These are phyloP conservation scores for Sylvilagus floridanus DNA, from an alignment of 2,797 vertebrate genomes.

Conservation along the genomic window DNA sequence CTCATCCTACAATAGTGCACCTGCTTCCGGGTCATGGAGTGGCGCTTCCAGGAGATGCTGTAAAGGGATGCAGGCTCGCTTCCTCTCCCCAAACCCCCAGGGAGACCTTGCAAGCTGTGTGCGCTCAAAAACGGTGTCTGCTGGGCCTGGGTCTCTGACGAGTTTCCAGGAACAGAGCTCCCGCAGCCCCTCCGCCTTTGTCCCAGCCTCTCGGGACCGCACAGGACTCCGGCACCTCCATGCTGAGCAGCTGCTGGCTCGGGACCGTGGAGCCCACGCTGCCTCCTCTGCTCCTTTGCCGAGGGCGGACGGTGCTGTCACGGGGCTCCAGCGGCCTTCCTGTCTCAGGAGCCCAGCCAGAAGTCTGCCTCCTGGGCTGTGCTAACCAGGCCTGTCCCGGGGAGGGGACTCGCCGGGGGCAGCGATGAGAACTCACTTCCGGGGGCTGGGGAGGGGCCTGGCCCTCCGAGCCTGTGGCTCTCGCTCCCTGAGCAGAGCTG, in stretches of 20 bases:
- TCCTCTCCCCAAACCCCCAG: too few species aligned
- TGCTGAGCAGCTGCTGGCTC: background rate
- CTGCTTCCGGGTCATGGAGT: background rate
- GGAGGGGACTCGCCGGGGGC: rapidly evolving
- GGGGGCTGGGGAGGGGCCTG: too few species aligned
- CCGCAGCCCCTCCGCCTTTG: rapidly evolving
- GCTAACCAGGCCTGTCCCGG: too few species aligned
- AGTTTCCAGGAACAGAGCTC: background rate
- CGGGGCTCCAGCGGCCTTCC: background rate
- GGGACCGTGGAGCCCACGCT: background rate
- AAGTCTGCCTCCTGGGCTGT: rapidly evolving
- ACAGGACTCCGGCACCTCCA: rapidly evolving
- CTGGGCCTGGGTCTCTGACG: background rate
- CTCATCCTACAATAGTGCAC: background rate
- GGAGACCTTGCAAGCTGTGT: background rate
- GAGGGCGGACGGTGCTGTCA: background rate
- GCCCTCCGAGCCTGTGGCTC: background rate
- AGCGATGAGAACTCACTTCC: background rate
- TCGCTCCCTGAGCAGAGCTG: background rate
- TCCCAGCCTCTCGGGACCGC: background rate
- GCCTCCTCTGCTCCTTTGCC: background rate
- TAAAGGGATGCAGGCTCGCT: background rate
- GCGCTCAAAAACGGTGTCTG: rapidly evolving
- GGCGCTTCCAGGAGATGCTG: background rate
- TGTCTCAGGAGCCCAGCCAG: background rate